phyloP scores from a whole-genome alignment of 2,888 invertebrate species.

The Sacculina carcini region DNA sequence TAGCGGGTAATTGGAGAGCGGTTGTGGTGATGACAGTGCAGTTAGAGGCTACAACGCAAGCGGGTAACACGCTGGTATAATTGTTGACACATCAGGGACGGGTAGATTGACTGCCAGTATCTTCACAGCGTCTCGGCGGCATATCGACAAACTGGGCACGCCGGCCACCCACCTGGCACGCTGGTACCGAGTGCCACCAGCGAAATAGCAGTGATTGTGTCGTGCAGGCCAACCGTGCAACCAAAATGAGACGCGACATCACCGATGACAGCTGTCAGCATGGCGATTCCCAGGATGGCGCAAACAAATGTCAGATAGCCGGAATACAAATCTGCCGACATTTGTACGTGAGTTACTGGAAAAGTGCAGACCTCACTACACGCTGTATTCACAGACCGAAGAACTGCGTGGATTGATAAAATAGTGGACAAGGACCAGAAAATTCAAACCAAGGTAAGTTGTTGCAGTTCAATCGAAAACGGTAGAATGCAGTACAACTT shows the following conservation, averaged over 20 bases:
- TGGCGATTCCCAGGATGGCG: conserved; percentile 71
- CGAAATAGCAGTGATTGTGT: conserved; percentile 86
- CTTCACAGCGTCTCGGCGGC: not conserved
- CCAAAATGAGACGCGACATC: conserved; percentile 94
- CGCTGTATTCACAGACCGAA: not conserved
- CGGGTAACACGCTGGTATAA: too few species aligned
- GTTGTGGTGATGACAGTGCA: too few species aligned
- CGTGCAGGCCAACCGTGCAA: conserved; percentile 83
- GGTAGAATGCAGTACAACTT: too few species aligned
- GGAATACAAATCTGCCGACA: conserved; percentile 49
- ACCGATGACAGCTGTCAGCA: conserved; percentile 85
- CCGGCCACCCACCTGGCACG: conserved; percentile 51
- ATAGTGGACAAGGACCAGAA: not conserved
- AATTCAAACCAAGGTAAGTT: too few species aligned
- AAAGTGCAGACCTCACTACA: too few species aligned
- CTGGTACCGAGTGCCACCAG: conserved; percentile 96
- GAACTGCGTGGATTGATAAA: not conserved
- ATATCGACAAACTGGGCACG: too few species aligned
- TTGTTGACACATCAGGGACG: not conserved
- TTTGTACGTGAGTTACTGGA: not conserved
- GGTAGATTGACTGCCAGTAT: not conserved
- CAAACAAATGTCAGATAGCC: conserved; percentile 85
- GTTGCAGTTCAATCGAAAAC: too few species aligned
- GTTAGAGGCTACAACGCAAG: too few species aligned
- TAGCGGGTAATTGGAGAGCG: too few species aligned